Conservation (phyloP, 2,797 vertebrate genomes). For the Oryzias dopingdopingensis region DNA sequence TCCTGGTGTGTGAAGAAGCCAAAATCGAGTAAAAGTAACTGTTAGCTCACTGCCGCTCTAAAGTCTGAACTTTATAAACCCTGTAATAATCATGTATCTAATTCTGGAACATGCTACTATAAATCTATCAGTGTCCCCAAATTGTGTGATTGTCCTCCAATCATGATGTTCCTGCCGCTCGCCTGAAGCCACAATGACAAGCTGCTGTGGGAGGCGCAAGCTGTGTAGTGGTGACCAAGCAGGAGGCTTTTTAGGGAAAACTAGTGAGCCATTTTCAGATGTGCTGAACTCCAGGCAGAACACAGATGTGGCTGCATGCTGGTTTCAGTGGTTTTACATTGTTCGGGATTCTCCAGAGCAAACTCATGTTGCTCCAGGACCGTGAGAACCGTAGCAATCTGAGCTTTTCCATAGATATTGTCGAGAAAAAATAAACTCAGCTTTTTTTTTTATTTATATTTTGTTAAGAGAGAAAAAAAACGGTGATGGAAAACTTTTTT, state of each 20-base stretch:
- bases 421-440: conserved; percentile 42
- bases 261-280: conserved; percentile 54
- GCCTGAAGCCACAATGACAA: conserved; percentile 66
- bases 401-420: conserved; percentile 41
- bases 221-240: conserved; percentile 45
- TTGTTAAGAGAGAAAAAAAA: conserved; percentile 46
- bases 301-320: conserved; percentile 74
- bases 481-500: conserved; percentile 51
- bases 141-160: conserved; percentile 56
- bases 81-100: conserved; percentile 72
- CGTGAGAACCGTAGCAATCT: conserved; percentile 69
- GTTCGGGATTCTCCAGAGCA: conserved; percentile 68
- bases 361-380: conserved; percentile 68
- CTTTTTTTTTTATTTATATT: conserved; percentile 11
- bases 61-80: conserved; percentile 63
- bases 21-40: conserved; percentile 36
- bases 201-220: conserved; percentile 43
- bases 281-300: conserved; percentile 62
- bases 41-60: conserved; percentile 54
- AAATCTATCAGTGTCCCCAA: conserved; percentile 60
- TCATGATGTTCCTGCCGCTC: conserved; percentile 34
- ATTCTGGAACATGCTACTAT: conserved; percentile 76
- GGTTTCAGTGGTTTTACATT: conserved; percentile 77
- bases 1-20: conserved; percentile 21
- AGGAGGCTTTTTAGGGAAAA: conserved; percentile 62